These are phyloP conservation scores for Elegia similella DNA, from an alignment of 2,888 invertebrate species.

Conservation along the genomic window DNA sequence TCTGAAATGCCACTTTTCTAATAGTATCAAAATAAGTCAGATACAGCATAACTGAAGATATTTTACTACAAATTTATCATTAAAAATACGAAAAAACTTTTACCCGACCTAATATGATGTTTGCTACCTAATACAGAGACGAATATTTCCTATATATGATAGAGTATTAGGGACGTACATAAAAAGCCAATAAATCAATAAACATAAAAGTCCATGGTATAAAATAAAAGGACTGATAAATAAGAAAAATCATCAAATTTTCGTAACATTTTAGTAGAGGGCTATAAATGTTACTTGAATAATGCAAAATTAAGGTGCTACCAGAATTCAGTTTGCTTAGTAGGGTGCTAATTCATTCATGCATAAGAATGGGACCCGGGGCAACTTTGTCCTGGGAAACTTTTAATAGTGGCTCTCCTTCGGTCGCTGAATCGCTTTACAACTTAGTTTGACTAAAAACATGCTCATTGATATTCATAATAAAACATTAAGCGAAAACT, in stretches of 20 bases:
- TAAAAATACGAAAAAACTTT: too few relatives aligned
- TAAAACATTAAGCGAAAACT: slow-evolving; percentile 15
- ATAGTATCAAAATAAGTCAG: too few relatives aligned
- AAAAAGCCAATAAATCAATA: too few relatives aligned
- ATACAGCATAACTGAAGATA: too few relatives aligned
- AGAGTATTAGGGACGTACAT: too few relatives aligned
- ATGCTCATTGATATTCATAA: slow-evolving; percentile 22
- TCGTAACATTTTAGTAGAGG: neutral
- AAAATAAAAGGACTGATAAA: too few relatives aligned
- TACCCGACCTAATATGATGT: too few relatives aligned
- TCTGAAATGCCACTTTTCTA: too few relatives aligned
- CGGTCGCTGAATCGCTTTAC: slow-evolving; percentile 38
- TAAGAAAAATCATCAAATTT: neutral
- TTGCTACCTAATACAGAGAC: too few relatives aligned
- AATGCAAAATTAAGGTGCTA: slow-evolving; percentile 21
- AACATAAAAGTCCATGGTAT: too few relatives aligned
- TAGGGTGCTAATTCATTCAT: slow-evolving; percentile 48
- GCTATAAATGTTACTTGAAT: slow-evolving; percentile 9
- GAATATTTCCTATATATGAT: too few relatives aligned
- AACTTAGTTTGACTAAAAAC: slow-evolving; percentile 29
- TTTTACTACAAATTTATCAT: too few relatives aligned
- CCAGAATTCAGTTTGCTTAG: slow-evolving; percentile 29
- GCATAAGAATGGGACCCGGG: slow-evolving; percentile 44
- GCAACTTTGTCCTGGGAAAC: slow-evolving; percentile 41
- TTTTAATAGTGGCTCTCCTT: slow-evolving; percentile 51